A percentile compares a stretch with the other conserved stretches of the same genome.
Evolutionary conservation across 2,797 vertebrate genomes (phyloP).

Genomic region (Columba guinea): DNA sequence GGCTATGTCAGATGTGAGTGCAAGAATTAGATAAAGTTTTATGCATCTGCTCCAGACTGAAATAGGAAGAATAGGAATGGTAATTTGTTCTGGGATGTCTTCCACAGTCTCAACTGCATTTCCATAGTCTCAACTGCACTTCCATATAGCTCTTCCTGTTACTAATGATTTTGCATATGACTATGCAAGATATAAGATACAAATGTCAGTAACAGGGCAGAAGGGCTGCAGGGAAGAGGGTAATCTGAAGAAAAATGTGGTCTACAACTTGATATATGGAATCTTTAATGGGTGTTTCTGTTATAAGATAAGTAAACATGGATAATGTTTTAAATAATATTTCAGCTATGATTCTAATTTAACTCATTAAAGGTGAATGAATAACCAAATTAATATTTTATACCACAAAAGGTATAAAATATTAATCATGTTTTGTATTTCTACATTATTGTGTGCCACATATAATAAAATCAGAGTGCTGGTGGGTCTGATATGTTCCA

Average conservation of each 20-base stretch:
- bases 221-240: fast-evolving
- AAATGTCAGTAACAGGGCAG: background rate
- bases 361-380: slow-evolving; percentile 52
- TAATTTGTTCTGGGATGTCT: background rate
- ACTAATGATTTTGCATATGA: background rate
- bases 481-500: background rate
- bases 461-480: background rate
- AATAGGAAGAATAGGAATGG: background rate
- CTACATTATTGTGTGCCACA: background rate
- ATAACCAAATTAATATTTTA: slow-evolving; percentile 37
- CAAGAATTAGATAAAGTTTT: background rate
- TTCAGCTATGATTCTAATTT: slow-evolving; percentile 32
- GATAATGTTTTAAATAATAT: background rate
- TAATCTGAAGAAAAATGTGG: background rate
- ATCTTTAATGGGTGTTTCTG: background rate
- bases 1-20: background rate
- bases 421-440: slow-evolving; percentile 1
- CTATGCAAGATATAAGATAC: background rate
- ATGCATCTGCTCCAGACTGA: background rate
- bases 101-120: background rate
- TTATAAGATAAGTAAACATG: background rate
- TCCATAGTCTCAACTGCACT: background rate
- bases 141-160: background rate
- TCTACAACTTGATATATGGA: background rate
- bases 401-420: slow-evolving; percentile 13